These are phyloP conservation scores for Pachliopta kotzebuea DNA, from an alignment of 2,888 invertebrate genomes.

Conservation along the genomic window DNA sequence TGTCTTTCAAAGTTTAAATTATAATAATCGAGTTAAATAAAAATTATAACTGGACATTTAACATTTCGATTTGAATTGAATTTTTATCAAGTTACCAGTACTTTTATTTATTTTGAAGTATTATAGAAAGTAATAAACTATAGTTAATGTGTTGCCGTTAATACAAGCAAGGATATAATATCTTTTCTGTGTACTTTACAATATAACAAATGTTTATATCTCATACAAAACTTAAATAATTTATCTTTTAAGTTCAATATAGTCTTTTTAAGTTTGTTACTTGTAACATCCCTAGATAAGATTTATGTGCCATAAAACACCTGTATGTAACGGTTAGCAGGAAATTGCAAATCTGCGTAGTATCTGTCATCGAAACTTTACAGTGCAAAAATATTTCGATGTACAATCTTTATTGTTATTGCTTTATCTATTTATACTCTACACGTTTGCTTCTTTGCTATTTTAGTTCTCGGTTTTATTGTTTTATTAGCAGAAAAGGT, in stretches of 20 bases:
- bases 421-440: neutral
- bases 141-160: no score
- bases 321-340: slow-evolving; percentile 5
- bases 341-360: slow-evolving; percentile 16
- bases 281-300: neutral
- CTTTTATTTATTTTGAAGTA: no score
- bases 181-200: no score
- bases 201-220: no score
- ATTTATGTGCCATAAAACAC: slow-evolving; percentile 20
- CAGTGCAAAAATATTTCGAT: slow-evolving; percentile 20
- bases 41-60: neutral
- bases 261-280: neutral
- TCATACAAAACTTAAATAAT: no score
- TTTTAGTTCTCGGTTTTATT: neutral
- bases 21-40: neutral
- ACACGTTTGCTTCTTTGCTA: neutral
- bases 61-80: neutral
- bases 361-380: slow-evolving; percentile 18
- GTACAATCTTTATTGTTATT: slow-evolving; percentile 9
- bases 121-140: no score
- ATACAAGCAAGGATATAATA: no score
- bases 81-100: no score
- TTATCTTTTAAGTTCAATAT: neutral
- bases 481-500: no score
- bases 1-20: neutral